These are phyloP conservation scores for Anthopleura xanthogrammica DNA, from an alignment of 92 coral and sea anemone genomes.

Conservation along the genomic window DNA sequence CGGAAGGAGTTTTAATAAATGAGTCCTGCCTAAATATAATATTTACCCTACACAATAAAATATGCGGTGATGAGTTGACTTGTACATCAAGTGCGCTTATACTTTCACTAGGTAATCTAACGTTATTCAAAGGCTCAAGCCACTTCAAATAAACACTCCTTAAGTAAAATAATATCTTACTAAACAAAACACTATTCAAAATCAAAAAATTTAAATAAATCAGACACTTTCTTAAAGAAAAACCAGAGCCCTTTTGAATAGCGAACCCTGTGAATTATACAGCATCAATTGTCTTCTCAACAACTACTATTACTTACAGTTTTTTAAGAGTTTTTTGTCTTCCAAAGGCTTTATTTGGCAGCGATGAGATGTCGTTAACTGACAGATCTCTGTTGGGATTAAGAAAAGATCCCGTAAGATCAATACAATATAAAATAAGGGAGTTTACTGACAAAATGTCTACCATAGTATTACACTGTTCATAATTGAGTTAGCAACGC, in stretches of 20 bases:
- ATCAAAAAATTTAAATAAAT: not conserved
- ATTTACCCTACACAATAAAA: not conserved
- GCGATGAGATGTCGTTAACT: conserved; percentile 54
- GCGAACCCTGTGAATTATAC: conserved; percentile 9
- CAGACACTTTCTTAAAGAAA: not conserved
- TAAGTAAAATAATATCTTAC: not conserved
- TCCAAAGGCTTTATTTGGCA: conserved; percentile 64
- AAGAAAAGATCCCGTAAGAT: conserved; percentile 4
- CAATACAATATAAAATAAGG: not conserved
- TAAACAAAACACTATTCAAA: not conserved
- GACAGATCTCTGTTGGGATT: conserved; percentile 60
- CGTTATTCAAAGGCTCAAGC: not conserved
- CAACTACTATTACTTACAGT: conserved; percentile 66
- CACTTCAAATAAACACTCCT: not conserved
- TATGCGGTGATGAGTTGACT: not conserved
- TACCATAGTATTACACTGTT: conserved; percentile 2
- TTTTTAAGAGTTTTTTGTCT: conserved; percentile 53
- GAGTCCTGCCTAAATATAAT: not conserved
- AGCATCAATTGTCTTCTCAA: not conserved
- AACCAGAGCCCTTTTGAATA: not conserved
- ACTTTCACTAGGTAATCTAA: not conserved
- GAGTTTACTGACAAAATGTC: conserved; percentile 1
- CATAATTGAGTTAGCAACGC: conserved; percentile 9
- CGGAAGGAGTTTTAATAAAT: not conserved
- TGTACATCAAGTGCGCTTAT: not conserved